phyloP scores from a whole-genome alignment of 2,888 invertebrate species.

The Odontothrips loti region DNA sequence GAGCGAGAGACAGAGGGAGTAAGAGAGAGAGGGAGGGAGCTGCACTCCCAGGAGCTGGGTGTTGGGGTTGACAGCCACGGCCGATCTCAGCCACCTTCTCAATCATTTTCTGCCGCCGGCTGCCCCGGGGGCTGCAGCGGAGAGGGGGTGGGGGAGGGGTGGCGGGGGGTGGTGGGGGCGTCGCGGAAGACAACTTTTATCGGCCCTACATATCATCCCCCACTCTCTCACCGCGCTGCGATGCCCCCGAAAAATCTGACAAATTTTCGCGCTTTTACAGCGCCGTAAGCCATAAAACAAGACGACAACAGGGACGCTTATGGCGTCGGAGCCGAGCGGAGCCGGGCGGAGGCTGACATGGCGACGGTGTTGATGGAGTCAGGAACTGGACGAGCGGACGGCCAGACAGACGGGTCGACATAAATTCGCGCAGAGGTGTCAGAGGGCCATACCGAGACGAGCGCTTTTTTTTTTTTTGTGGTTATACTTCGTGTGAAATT shows the following conservation, averaged over 20 bases:
- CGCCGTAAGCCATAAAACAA: not conserved
- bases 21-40: not conserved
- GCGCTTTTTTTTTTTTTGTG: too few species aligned
- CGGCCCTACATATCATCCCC: constrained; percentile 16
- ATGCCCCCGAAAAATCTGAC: constrained; percentile 2
- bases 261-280: constrained; percentile 2
- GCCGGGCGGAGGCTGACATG: too few species aligned
- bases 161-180: not conserved
- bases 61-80: not conserved
- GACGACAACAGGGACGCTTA: too few species aligned
- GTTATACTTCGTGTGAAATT: too few species aligned
- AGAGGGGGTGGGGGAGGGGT: not conserved
- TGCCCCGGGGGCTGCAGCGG: not conserved
- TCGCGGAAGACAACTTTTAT: constrained; percentile 19
- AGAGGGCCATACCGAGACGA: too few species aligned
- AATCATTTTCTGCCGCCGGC: not conserved
- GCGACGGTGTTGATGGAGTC: too few species aligned
- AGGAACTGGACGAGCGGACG: too few species aligned
- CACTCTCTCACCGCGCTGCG: not conserved
- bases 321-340: too few species aligned
- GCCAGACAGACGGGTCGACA: too few species aligned
- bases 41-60: not conserved
- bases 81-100: constrained; percentile 16
- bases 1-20: not conserved
- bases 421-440: too few species aligned